Percentiles rank a stretch among this genome's conserved stretches.
phyloP scores from a whole-genome alignment of 2,113 vertebrate species.

The Psilopogon haemacephalus region DNA sequence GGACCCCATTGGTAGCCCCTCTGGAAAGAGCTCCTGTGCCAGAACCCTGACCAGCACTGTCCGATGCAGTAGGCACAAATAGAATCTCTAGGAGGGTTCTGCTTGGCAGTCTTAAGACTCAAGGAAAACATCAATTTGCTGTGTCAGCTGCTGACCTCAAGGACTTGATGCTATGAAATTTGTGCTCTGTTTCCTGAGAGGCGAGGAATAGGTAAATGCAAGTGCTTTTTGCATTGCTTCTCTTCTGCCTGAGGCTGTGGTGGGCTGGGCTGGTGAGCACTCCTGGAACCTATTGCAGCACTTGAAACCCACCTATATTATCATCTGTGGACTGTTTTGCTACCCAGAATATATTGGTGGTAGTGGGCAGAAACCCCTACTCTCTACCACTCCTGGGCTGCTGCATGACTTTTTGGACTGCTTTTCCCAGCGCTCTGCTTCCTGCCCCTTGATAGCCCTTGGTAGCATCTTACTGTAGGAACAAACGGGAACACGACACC shows the following conservation, averaged over 20 bases:
- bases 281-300: neutral
- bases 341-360: accelerated
- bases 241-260: accelerated
- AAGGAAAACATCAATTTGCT: neutral
- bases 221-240: neutral
- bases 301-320: accelerated
- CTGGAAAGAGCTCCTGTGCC: neutral
- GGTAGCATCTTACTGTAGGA: neutral
- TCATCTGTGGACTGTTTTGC: neutral
- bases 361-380: neutral
- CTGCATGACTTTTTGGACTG: neutral
- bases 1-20: neutral
- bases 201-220: neutral
- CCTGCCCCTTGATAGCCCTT: neutral
- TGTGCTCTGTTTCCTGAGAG: neutral
- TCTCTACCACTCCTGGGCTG: neutral
- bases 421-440: neutral
- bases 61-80: neutral
- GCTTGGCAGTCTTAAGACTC: neutral
- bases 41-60: neutral
- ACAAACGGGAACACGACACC: neutral
- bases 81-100: neutral
- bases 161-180: neutral
- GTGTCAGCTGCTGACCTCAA: neutral
- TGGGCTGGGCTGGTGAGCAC: neutral